Percentiles rank a stretch among this genome's conserved stretches.
These are phyloP conservation scores for Astatotilapia flaviijosephi DNA, from an alignment of 2,113 vertebrate species.

Conservation along the genomic window DNA sequence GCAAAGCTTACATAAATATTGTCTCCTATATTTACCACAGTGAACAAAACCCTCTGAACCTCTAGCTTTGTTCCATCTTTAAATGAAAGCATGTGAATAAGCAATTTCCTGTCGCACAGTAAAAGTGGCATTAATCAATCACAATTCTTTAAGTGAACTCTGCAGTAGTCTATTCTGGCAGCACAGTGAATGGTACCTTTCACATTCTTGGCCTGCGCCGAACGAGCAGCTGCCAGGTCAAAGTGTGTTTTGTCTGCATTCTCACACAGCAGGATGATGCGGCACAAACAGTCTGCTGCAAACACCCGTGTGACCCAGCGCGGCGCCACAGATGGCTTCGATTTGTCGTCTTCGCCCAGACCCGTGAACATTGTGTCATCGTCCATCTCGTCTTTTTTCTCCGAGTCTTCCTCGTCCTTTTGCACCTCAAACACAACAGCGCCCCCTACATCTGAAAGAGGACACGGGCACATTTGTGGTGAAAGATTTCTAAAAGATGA, in stretches of 20 bases:
- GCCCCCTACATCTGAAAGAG: slow-evolving; percentile 79
- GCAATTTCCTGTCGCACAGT: not conserved
- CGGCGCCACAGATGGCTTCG: slow-evolving; percentile 91
- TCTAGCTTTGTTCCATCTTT: not conserved
- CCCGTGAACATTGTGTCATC: slow-evolving; percentile 97
- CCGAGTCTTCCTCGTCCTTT: slow-evolving; percentile 88
- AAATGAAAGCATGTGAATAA: not conserved
- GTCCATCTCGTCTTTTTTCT: slow-evolving; percentile 98
- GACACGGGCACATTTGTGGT: not conserved
- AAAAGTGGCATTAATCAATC: not conserved
- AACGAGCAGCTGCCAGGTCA: slow-evolving; percentile 86
- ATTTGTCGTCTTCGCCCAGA: slow-evolving; percentile 90
- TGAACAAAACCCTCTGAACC: not conserved
- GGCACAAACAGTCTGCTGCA: slow-evolving; percentile 93
- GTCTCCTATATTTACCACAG: not conserved
- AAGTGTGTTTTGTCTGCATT: slow-evolving; percentile 88
- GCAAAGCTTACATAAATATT: slow-evolving; percentile 3
- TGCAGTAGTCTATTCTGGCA: not conserved
- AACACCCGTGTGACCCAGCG: slow-evolving; percentile 98
- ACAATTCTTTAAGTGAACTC: not conserved
- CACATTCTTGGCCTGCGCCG: slow-evolving; percentile 82
- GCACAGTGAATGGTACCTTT: slow-evolving; percentile 75
- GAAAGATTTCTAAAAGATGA: not conserved
- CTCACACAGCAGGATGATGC: slow-evolving; percentile 91
- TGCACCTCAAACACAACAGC: slow-evolving; percentile 77